Conservation (phyloP, 2,113 vertebrate species). For the Hoplias malabaricus region DNA sequence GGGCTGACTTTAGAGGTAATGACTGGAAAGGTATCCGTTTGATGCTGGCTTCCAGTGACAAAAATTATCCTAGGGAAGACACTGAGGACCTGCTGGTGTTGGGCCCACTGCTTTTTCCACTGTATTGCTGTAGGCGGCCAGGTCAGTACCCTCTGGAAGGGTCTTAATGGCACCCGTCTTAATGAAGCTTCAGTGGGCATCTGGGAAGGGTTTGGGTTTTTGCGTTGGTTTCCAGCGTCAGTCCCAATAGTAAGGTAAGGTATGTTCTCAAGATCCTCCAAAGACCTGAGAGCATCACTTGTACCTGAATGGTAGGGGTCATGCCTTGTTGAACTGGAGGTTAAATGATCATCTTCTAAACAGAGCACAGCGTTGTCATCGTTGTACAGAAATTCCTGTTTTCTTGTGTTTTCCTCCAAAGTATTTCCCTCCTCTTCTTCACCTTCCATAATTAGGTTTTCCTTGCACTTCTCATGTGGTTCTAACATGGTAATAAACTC, state of each 20-base stretch:
- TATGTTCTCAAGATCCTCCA: slow-evolving; percentile 44
- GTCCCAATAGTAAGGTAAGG: slow-evolving; percentile 70
- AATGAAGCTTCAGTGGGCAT: not conserved
- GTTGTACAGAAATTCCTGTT: not conserved
- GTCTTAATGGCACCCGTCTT: not conserved
- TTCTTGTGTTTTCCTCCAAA: not conserved
- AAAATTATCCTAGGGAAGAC: slow-evolving; percentile 35
- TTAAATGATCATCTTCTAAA: not conserved
- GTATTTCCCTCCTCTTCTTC: not conserved
- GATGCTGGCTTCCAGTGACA: slow-evolving; percentile 25
- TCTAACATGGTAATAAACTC: not conserved
- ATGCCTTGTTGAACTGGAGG: not conserved
- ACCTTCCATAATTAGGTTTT: not conserved
- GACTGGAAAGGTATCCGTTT: not conserved
- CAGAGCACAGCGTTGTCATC: not conserved
- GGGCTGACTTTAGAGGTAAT: not conserved
- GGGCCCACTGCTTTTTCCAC: slow-evolving; percentile 60
- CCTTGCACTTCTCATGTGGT: not conserved
- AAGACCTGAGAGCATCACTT: not conserved
- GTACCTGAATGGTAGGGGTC: not conserved
- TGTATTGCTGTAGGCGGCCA: slow-evolving; percentile 67
- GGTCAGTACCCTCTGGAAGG: slow-evolving; percentile 63
- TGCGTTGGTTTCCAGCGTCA: slow-evolving; percentile 31
- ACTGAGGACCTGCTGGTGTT: slow-evolving; percentile 31
- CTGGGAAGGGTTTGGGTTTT: slow-evolving; percentile 2